Conservation (phyloP, 2,888 invertebrate genomes). For the Drosophila basisetae region DNA sequence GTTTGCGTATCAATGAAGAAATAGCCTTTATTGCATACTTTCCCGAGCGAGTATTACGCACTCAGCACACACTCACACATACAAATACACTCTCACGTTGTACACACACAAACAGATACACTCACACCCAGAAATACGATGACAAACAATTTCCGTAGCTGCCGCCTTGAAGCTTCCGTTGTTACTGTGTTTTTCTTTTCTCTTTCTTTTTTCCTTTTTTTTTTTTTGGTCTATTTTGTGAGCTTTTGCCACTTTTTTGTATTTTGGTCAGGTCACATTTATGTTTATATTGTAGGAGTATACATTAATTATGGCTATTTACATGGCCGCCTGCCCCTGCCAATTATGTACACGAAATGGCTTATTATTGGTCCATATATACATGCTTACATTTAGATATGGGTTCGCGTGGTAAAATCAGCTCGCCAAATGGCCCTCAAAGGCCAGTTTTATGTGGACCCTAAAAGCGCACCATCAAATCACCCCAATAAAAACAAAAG, state of each 20-base stretch:
- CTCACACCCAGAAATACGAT: conserved; percentile 19
- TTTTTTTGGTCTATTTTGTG: conserved; percentile 21
- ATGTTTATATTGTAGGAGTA: conserved; percentile 66
- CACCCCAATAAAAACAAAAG: conserved; percentile 22
- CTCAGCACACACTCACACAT: conserved; percentile 5
- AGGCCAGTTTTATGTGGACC: conserved; percentile 63
- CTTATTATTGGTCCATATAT: conserved; percentile 72
- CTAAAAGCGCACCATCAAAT: conserved; percentile 66
- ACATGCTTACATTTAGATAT: conserved; percentile 35
- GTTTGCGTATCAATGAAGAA: conserved; percentile 76
- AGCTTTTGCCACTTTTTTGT: conserved; percentile 53
- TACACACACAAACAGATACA: not conserved
- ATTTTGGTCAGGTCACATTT: conserved; percentile 77
- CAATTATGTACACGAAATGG: conserved; percentile 79
- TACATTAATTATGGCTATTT: conserved; percentile 79
- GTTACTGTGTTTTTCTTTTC: conserved; percentile 3
- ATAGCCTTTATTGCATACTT: conserved; percentile 74
- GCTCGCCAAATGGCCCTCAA: conserved; percentile 70
- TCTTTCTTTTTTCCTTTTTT: not conserved
- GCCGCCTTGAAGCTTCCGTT: conserved; percentile 54
- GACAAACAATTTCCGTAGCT: conserved; percentile 66
- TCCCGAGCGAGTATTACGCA: conserved; percentile 50
- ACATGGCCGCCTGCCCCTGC: conserved; percentile 56
- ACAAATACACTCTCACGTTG: not conserved
- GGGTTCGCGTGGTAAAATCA: conserved; percentile 46